These are phyloP conservation scores for Mesembrinibis cayennensis DNA, from an alignment of 2,113 vertebrate species.

Conservation along the genomic window DNA sequence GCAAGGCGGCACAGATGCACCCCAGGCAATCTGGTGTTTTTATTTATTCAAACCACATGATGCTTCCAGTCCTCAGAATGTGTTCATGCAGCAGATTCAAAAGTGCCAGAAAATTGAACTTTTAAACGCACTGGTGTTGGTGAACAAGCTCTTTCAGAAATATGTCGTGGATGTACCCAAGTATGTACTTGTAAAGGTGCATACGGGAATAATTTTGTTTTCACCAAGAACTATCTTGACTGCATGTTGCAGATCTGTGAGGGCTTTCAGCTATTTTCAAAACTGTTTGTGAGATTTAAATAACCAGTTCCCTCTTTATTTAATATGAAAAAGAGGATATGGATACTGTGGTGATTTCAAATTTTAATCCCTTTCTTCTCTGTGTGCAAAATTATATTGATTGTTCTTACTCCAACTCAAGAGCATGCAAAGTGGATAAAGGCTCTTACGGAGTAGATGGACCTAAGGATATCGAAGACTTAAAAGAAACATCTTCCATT, in stretches of 20 bases:
- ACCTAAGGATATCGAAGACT: not conserved
- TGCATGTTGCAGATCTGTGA: not conserved
- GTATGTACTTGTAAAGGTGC: not conserved
- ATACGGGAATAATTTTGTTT: not conserved
- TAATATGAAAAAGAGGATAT: not conserved
- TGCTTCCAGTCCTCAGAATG: not conserved
- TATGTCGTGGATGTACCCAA: not conserved
- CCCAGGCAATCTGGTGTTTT: not conserved
- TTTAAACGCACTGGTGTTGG: not conserved
- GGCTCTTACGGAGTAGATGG: not conserved
- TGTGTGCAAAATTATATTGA: not conserved
- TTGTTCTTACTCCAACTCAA: not conserved
- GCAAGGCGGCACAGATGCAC: not conserved
- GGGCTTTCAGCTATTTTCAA: not conserved
- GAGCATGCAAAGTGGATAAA: not conserved
- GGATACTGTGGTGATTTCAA: not conserved
- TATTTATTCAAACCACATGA: constrained; percentile 12
- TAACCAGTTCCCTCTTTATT: not conserved
- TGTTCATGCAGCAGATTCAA: not conserved
- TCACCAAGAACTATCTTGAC: not conserved
- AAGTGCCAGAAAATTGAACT: not conserved
- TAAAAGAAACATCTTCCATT: not conserved
- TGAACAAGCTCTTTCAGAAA: not conserved
- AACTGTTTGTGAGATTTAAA: not conserved
- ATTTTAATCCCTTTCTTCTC: not conserved